Evolutionary conservation across 1,140 invertebrate genomes (phyloP).

Genomic region (Holcopasites calliopsidis): DNA sequence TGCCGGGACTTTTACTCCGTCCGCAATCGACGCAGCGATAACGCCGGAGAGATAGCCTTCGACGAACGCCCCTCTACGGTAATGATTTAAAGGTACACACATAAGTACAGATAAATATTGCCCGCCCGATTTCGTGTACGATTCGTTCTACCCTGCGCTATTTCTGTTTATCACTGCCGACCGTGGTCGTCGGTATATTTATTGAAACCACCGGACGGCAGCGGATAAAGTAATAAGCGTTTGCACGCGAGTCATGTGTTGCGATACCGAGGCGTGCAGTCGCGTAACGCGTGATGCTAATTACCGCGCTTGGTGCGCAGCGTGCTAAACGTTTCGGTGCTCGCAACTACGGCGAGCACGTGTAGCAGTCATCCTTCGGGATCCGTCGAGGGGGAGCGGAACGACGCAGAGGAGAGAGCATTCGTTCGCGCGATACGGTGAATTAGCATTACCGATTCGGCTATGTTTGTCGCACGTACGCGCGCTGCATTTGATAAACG

Average conservation of each 20-base stretch:
- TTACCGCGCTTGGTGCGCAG: neutral
- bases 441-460: neutral
- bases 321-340: neutral
- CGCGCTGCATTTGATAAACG: too few species aligned
- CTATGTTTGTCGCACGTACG: neutral
- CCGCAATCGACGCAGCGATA: neutral
- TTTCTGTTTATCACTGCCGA: too few species aligned
- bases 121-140: too few species aligned
- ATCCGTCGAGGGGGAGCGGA: neutral
- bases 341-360: neutral
- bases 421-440: neutral
- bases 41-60: neutral
- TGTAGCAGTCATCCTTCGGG: neutral
- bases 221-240: too few species aligned
- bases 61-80: neutral
- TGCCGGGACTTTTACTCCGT: neutral
- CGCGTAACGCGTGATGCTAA: neutral
- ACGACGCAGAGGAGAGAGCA: conserved; percentile 14
- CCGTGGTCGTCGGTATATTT: too few species aligned
- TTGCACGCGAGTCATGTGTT: too few species aligned
- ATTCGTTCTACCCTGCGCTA: too few species aligned
- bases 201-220: too few species aligned
- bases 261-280: too few species aligned
- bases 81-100: neutral
- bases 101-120: neutral